Percentiles rank a stretch among this genome's conserved stretches.
Conservation (phyloP, 2,113 vertebrate genomes). For the Callipepla squamata region DNA sequence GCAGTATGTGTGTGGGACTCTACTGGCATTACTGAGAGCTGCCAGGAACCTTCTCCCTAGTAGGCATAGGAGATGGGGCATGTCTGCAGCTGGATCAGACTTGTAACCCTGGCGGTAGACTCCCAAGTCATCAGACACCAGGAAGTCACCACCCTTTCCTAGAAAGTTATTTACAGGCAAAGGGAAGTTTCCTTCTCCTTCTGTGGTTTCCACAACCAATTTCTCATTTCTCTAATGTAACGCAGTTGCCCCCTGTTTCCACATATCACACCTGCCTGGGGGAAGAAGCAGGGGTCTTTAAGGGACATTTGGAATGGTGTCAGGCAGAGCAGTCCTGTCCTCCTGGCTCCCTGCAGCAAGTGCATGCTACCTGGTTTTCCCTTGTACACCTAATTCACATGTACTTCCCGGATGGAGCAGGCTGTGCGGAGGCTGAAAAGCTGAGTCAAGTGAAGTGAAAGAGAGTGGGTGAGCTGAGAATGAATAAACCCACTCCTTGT, state of each 20-base stretch:
- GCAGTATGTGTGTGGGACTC: background rate
- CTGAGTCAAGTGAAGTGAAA: background rate
- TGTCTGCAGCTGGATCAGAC: background rate
- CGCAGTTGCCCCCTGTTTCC: background rate
- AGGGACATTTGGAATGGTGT: background rate
- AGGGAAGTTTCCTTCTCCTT: background rate
- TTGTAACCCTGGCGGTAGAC: background rate
- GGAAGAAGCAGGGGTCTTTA: background rate
- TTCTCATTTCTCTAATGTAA: background rate
- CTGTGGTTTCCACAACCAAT: background rate
- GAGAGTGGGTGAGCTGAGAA: background rate
- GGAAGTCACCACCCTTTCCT: background rate
- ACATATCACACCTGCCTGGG: background rate
- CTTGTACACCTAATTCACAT: background rate
- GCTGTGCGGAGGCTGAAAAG: background rate
- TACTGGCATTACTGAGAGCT: background rate
- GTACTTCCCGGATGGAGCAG: background rate
- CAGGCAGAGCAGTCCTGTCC: background rate
- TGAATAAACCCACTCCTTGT: background rate
- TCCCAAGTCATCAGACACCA: background rate
- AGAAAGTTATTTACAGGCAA: background rate
- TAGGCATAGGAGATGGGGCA: background rate
- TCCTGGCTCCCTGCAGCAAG: background rate
- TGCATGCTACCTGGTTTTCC: rapidly evolving
- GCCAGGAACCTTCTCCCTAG: background rate